phyloP scores from a whole-genome alignment of 2,888 invertebrate species.

The Trimorus sp. region DNA sequence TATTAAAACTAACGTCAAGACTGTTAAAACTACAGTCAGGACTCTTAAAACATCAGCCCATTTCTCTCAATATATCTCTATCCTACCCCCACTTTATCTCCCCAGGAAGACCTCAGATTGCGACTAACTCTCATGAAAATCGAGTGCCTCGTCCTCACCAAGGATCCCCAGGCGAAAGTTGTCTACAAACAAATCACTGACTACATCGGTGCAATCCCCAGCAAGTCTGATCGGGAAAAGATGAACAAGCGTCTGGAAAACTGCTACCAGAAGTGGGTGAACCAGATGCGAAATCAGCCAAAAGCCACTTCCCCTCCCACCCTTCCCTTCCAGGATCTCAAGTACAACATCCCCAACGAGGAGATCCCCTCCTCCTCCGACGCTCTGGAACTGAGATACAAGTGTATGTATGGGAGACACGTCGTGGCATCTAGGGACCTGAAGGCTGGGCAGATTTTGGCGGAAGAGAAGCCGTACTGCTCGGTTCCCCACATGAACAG shows the following conservation, averaged over 20 bases:
- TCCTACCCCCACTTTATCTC: too few relatives aligned
- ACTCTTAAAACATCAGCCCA: too few relatives aligned
- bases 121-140: constrained; percentile 85
- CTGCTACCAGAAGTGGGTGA: constrained; percentile 12
- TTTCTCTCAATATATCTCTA: too few relatives aligned
- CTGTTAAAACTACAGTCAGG: too few relatives aligned
- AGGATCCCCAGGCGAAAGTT: constrained; percentile 60
- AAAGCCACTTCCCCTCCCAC: too few relatives aligned
- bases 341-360: too few relatives aligned
- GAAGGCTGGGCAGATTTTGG: constrained; percentile 88
- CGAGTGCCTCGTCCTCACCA: constrained; percentile 81
- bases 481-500: constrained; percentile 84
- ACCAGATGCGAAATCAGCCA: constrained; percentile 22
- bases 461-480: constrained; percentile 89
- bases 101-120: constrained; percentile 81
- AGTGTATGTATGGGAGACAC: constrained; percentile 85
- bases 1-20: too few relatives aligned
- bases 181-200: constrained; percentile 64
- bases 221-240: constrained; percentile 68
- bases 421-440: constrained; percentile 87
- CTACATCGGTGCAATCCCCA: constrained; percentile 67
- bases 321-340: too few relatives aligned
- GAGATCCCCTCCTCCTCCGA: constrained; percentile 82
- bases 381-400: constrained; percentile 84
- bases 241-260: constrained; percentile 79